phyloP scores from a whole-genome alignment of 2,888 invertebrate species.

The Amaurobius ferox region DNA sequence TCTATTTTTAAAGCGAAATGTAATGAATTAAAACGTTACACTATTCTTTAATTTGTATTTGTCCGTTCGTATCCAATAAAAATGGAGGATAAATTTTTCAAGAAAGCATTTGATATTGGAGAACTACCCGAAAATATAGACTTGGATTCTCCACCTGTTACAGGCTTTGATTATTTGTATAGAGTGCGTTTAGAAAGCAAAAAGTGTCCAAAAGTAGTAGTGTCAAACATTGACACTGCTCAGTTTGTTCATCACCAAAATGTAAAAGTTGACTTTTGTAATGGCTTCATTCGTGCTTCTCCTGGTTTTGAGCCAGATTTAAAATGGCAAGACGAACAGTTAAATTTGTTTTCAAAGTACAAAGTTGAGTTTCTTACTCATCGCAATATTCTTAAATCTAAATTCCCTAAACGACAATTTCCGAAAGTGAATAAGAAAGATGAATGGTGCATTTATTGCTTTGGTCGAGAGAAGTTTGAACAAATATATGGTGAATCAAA shows the following conservation, averaged over 20 bases:
- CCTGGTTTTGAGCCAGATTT: conserved; percentile 78
- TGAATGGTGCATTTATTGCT: conserved; percentile 38
- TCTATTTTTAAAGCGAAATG: no score
- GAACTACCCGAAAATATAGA: conserved; percentile 28
- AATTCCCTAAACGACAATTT: conserved; percentile 17
- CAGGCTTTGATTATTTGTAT: conserved; percentile 56
- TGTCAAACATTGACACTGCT: conserved; percentile 80
- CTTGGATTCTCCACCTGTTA: conserved; percentile 20
- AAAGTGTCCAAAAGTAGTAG: conserved; percentile 80
- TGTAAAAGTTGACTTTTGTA: conserved; percentile 75
- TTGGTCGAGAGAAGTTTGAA: conserved; percentile 17
- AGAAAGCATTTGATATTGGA: conserved; percentile 37
- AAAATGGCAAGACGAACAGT: conserved; percentile 85
- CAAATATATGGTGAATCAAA: not conserved
- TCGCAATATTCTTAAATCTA: conserved; percentile 3
- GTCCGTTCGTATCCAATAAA: no score
- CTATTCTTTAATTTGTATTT: no score
- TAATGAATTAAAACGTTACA: no score
- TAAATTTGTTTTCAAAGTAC: conserved; percentile 83
- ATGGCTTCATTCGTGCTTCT: conserved; percentile 79
- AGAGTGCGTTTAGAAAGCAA: conserved; percentile 80
- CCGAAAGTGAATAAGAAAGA: not conserved
- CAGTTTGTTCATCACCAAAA: conserved; percentile 77
- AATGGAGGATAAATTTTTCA: conserved; percentile 12
- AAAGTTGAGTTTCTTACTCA: conserved; percentile 77